These are phyloP conservation scores for Eupeodes luniger DNA, from an alignment of 2,888 invertebrate genomes.

Conservation along the genomic window DNA sequence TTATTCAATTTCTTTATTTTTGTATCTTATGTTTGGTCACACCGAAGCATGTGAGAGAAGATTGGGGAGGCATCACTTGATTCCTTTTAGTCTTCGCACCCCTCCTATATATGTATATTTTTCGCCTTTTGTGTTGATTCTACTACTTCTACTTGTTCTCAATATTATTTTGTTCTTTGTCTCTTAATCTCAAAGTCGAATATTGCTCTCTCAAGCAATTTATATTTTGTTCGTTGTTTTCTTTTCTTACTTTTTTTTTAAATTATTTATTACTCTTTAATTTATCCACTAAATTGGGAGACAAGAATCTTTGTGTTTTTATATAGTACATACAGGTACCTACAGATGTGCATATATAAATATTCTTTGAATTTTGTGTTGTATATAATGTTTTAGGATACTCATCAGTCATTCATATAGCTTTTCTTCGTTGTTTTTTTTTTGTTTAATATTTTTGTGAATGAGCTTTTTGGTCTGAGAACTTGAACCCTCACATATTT, in stretches of 20 bases:
- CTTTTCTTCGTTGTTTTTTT: not conserved
- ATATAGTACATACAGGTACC: too few relatives aligned
- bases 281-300: constrained; percentile 35
- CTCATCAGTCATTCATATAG: constrained; percentile 38
- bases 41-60: not conserved
- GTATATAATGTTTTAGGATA: not conserved
- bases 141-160: not conserved
- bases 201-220: not conserved
- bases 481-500: not conserved
- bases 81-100: not conserved
- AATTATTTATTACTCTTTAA: constrained; percentile 19
- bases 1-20: not conserved
- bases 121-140: not conserved
- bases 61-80: not conserved
- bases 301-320: not conserved
- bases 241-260: not conserved
- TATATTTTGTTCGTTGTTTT: constrained; percentile 14
- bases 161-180: constrained; percentile 34
- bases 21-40: not conserved
- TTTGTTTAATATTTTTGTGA: constrained; percentile 29
- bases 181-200: constrained; percentile 13
- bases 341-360: not conserved
- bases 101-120: too few relatives aligned
- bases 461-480: constrained; percentile 36
- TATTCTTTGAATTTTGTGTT: constrained; percentile 40